Percentiles rank a stretch among this genome's conserved stretches.
Conservation (phyloP, 1,140 invertebrate genomes). For the Ostrea denselamellosa region DNA sequence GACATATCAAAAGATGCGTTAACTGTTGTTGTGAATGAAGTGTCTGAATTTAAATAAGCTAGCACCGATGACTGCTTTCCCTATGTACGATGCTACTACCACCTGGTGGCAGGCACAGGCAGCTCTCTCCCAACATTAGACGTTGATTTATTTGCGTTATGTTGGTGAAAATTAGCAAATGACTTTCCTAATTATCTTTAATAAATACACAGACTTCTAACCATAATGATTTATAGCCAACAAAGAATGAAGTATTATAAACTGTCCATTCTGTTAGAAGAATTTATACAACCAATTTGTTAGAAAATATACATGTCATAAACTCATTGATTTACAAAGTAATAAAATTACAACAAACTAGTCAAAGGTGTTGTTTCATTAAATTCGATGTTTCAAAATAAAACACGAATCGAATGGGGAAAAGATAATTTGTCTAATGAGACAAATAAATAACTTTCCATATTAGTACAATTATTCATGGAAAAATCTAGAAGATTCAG, state of each 20-base stretch:
- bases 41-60: not conserved
- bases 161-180: slow-evolving; percentile 35
- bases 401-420: too few species aligned
- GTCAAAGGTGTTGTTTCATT: too few species aligned
- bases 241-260: not conserved
- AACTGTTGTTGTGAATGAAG: slow-evolving; percentile 27
- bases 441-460: too few species aligned
- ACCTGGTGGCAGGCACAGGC: not conserved
- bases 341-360: too few species aligned
- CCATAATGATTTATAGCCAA: not conserved
- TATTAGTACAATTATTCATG: too few species aligned
- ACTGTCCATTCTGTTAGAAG: not conserved
- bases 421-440: too few species aligned
- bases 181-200: slow-evolving; percentile 30
- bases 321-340: too few species aligned
- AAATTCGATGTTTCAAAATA: too few species aligned
- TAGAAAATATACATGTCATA: too few species aligned
- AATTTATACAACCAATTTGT: too few species aligned
- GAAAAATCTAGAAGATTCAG: too few species aligned
- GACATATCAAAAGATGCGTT: slow-evolving; percentile 29
- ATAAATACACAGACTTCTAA: slow-evolving; percentile 7
- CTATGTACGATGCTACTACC: not conserved
- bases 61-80: not conserved
- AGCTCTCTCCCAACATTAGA: not conserved
- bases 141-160: slow-evolving; percentile 30